Evolutionary conservation across 2,888 invertebrate genomes (phyloP).

Genomic region (Heliothis peltigera): DNA sequence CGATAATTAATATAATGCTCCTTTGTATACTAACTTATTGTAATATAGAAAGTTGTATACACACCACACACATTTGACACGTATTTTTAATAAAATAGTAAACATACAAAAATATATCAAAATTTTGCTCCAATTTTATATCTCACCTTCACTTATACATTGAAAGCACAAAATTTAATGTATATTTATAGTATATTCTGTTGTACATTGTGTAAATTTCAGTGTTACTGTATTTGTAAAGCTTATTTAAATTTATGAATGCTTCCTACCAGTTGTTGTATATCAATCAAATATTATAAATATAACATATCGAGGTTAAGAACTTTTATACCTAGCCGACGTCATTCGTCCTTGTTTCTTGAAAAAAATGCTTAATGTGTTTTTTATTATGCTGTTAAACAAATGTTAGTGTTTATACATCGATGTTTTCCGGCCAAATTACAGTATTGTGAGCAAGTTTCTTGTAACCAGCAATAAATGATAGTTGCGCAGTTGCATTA

Average conservation of each 20-base stretch:
- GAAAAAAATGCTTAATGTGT: constrained; percentile 45
- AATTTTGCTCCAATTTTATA: constrained; percentile 46
- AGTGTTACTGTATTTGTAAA: constrained; percentile 60
- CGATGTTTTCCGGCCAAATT: constrained; percentile 72
- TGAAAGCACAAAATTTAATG: constrained; percentile 61
- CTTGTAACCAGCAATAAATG: constrained; percentile 49
- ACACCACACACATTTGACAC: constrained; percentile 60
- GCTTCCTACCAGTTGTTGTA: constrained; percentile 53
- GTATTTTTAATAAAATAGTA: constrained; percentile 46
- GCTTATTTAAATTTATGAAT: constrained; percentile 41
- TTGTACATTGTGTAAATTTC: constrained; percentile 82
- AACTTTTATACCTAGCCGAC: constrained; percentile 40
- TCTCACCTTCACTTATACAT: constrained; percentile 39
- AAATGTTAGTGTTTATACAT: constrained; percentile 55
- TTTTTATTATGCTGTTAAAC: constrained; percentile 41
- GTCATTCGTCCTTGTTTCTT: constrained; percentile 39
- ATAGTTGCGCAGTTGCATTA: constrained; percentile 50
- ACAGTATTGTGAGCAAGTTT: constrained; percentile 60
- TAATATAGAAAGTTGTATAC: constrained; percentile 56
- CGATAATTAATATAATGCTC: constrained; percentile 58
- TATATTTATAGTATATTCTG: constrained; percentile 60
- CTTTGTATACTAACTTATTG: constrained; percentile 65
- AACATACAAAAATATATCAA: constrained; percentile 47
- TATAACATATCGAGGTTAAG: constrained; percentile 60
- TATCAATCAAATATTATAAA: constrained; percentile 48